Evolutionary conservation across 2,797 vertebrate genomes (phyloP), one percentile per base, ranked within the genome.

Genomic region (Smutsia gigantea): DNA sequence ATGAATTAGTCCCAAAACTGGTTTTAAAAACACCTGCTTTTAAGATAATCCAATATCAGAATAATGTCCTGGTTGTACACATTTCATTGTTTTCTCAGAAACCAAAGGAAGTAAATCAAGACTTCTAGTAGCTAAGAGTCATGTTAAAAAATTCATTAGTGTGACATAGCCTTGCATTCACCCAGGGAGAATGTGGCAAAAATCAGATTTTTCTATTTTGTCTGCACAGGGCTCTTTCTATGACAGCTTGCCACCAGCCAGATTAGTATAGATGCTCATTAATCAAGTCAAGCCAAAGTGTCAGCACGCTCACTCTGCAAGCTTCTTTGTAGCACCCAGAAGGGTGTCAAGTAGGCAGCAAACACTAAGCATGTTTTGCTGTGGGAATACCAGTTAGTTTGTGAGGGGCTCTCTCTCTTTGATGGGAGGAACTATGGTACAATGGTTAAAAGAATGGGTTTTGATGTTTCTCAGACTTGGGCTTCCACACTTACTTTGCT

Each of bases 81-180:
- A 53, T 31, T 90, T 75, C 42, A 31, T 64, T 55, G 18, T 37
- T 93, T 9, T 78, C 17, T 84, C 66, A 91, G 90, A 95, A 94
- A 66, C 2, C 53, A 77, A 59, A 53, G n/a, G 86, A 66, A 82
- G 37, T 27, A 81, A 8, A 93, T 55, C 17, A 95, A 49, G 29
- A 61, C 15, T 92, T 90, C 25, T 29, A n/a, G 31, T 8, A 8
- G 25, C 66, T 53, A 69, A 61, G 37, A 90, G 12, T 34, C 15
- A 91, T 34, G 55, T 34, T 92, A 81, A 69, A 63, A 66, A 25
- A 39, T 66, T 74, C 39, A 74, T 69, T 74, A 15, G 25, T 66
- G 59, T n/a, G 6, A 46, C 46, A 61, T 15, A 69, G 42, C 39
- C 68, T 83, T 75, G 37, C 39, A 34, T 64, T 94, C n/a, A 42